phyloP scores from a whole-genome alignment of 2,113 vertebrate species.

The Mesembrinibis cayennensis region DNA sequence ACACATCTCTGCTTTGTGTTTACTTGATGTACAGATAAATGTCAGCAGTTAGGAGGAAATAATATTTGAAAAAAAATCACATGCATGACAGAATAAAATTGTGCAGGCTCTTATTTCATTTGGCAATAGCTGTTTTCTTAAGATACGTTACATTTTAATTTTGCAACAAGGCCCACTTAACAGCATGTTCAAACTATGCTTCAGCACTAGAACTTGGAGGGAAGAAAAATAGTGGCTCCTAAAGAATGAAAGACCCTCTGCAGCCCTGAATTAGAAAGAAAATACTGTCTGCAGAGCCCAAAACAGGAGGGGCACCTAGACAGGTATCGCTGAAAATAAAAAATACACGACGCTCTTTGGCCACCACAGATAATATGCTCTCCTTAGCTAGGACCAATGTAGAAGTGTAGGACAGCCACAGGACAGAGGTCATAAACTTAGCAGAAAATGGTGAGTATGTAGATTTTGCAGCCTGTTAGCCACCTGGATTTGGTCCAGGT shows the following conservation, averaged over 20 bases:
- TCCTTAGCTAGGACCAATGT: background rate
- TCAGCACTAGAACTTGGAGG: background rate
- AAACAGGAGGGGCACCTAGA: background rate
- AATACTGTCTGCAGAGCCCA: background rate
- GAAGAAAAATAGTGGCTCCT: background rate
- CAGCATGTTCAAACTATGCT: background rate
- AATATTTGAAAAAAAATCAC: slow-evolving; percentile 44
- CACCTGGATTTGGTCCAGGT: background rate
- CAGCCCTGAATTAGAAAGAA: slow-evolving; percentile 7
- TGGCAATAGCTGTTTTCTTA: background rate
- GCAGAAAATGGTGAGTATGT: background rate
- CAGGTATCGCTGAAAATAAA: background rate
- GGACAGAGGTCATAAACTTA: background rate
- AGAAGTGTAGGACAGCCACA: background rate
- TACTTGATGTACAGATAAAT: slow-evolving; percentile 52
- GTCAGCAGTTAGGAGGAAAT: slow-evolving; percentile 24
- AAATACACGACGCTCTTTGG: background rate
- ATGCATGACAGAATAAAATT: slow-evolving; percentile 23
- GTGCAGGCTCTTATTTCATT: background rate
- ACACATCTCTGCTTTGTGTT: slow-evolving; percentile 35
- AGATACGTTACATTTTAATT: background rate
- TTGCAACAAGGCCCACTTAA: background rate
- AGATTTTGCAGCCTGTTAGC: background rate
- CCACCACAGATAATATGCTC: background rate
- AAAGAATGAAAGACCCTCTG: background rate